These are phyloP conservation scores for Thecophora atra DNA, from an alignment of 2,888 invertebrate species.

Conservation along the genomic window DNA sequence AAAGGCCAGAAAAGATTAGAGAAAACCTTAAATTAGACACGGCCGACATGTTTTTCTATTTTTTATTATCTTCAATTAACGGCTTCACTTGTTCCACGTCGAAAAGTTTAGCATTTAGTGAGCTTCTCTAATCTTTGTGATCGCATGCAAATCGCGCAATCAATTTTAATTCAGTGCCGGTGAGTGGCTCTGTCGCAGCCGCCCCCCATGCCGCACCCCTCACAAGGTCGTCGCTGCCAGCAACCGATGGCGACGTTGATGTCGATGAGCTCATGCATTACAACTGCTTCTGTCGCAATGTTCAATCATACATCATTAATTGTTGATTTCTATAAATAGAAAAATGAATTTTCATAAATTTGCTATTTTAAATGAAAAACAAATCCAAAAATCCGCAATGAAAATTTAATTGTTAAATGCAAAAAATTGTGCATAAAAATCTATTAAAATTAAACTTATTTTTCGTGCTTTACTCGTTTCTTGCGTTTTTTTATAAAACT, in stretches of 20 bases:
- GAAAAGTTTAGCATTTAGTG: constrained; percentile 6
- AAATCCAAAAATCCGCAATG: neutral
- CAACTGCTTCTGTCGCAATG: neutral
- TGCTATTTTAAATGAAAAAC: neutral
- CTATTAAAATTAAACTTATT: neutral
- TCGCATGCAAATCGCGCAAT: neutral
- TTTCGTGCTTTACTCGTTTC: neutral
- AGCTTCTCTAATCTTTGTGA: neutral
- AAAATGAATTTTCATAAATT: neutral
- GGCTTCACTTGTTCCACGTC: neutral
- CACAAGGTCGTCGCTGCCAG: neutral
- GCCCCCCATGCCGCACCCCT: neutral
- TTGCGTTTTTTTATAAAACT: neutral
- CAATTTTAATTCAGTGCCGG: neutral
- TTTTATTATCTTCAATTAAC: neutral
- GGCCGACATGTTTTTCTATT: neutral
- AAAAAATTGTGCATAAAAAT: neutral
- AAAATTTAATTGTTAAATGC: neutral
- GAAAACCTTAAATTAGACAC: neutral
- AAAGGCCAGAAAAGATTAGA: neutral
- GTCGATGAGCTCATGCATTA: constrained; percentile 1
- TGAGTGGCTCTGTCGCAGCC: neutral
- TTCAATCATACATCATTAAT: neutral
- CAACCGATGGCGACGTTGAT: neutral
- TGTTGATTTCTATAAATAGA: neutral